Base-by-base conservation (phyloP, 2,113 vertebrate species). In the Danionella cerebrum region DNA sequence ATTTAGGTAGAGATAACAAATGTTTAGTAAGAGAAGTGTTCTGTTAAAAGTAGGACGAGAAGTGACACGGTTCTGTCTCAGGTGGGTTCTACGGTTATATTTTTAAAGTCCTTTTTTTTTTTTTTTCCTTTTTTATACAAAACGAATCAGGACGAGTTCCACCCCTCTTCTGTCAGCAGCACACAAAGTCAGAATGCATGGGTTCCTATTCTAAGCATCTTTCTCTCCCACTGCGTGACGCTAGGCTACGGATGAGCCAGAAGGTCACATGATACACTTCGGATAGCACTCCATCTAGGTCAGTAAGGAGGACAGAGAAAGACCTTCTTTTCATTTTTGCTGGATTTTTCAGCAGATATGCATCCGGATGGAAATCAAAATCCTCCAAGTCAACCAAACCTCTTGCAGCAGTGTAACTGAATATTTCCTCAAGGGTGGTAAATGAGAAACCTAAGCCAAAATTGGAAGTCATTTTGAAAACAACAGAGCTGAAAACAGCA, bases 61-160 rank as follows among this genome's bases (percentile, higher is more conserved):
- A 84, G 83, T 87, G 86, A 88, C 86, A 85, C 79, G 68, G 84
- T 81, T 86, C 81, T 67, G 76, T 87, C 84, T 88, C 87, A 89
- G 83, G 84, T 87, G 87, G 81, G 73, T 84, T 80, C 63, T 45
- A 58, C 72, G 79, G 84, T 80, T 86, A 76, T 87, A 88, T 89
- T 89, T 90, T 89, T 88, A 86, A 81, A 84, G 81, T 75, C 60
- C 3, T 78, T 77, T 39, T 52, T 67, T 67, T 67, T 67, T 67
- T 36, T 2, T 19, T 12, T 39, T 72, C 68, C 63, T 77, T 78
- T 72, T 74, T 76, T 83, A 83, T 77, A 79, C 80, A 71, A 78
- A 83, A 82, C 79, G 81, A 83, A 59, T 50, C 84, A 80, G 84
- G 83, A 83, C 84, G 71, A 79, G 82, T 77, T 80, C 73, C 82